Evolutionary conservation across 2,888 invertebrate genomes (phyloP).

Genomic region (Epistrophe grossulariae): DNA sequence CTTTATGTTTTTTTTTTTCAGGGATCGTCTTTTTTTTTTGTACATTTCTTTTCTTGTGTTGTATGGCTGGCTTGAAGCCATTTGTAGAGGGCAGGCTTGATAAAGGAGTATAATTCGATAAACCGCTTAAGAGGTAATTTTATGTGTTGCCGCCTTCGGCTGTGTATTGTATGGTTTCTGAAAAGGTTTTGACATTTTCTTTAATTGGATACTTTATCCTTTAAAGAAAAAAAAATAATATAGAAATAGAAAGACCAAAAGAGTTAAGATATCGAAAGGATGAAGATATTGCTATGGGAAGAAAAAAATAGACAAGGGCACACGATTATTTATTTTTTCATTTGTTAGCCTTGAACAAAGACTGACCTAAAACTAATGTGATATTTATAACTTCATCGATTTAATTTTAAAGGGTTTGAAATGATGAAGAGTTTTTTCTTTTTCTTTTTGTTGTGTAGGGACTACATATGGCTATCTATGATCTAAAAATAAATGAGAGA

Average conservation of each 20-base stretch:
- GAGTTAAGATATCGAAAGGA: conserved; percentile 25
- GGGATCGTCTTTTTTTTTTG: conserved; percentile 21
- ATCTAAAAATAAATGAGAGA: background rate
- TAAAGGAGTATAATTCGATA: conserved; percentile 62
- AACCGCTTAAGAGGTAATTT: conserved; percentile 71
- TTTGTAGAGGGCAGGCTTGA: conserved; percentile 45
- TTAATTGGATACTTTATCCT: conserved; percentile 66
- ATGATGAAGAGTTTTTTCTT: background rate
- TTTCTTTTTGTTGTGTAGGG: no score
- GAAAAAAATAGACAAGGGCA: conserved; percentile 5
- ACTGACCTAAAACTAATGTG: conserved; percentile 5
- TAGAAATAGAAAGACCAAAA: background rate
- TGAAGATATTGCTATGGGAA: background rate
- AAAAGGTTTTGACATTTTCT: conserved; percentile 58
- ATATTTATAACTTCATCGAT: conserved; percentile 8
- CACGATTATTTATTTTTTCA: background rate
- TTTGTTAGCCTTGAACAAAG: conserved; percentile 4
- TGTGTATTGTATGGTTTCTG: conserved; percentile 64
- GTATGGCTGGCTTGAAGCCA: conserved; percentile 57
- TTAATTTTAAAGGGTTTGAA: background rate
- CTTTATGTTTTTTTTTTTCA: conserved; percentile 28
- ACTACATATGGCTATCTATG: background rate
- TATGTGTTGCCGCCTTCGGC: conserved; percentile 46
- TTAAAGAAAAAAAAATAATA: background rate
- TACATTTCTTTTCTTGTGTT: conserved; percentile 13